A percentile compares a stretch with the other conserved stretches of the same genome.
phyloP scores from a whole-genome alignment of 1,140 invertebrate genomes.

The Drosophila saltans region DNA sequence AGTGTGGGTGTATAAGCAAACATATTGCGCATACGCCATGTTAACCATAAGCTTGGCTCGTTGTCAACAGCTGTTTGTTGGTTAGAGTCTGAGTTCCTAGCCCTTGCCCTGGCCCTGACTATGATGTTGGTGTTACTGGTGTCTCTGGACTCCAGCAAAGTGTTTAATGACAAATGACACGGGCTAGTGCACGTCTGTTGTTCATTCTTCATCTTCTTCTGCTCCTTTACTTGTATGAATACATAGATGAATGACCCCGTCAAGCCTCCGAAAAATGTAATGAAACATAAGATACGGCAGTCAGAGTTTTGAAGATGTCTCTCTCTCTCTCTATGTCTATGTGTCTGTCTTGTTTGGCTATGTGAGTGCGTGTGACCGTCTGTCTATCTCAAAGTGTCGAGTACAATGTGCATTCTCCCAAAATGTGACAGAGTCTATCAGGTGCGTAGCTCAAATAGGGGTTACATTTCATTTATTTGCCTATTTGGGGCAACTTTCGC shows the following conservation, averaged over 20 bases:
- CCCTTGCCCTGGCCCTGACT: constrained; percentile 33
- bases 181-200: constrained; percentile 33
- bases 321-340: constrained; percentile 30
- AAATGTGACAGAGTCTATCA: not conserved
- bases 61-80: constrained; percentile 77
- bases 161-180: constrained; percentile 79
- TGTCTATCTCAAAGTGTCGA: constrained; percentile 24
- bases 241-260: constrained; percentile 51
- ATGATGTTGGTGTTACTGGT: not conserved
- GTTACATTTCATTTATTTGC: not conserved
- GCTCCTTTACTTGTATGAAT: constrained; percentile 33
- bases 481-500: not conserved
- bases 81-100: constrained; percentile 33
- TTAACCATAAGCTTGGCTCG: constrained; percentile 76
- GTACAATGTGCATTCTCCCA: constrained; percentile 14
- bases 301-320: constrained; percentile 52
- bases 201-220: constrained; percentile 35
- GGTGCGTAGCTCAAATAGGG: constrained; percentile 5
- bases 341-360: constrained; percentile 13
- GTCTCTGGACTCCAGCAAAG: constrained; percentile 37
- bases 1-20: constrained; percentile 47
- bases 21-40: constrained; percentile 78
- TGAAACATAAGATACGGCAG: constrained; percentile 68
- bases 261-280: constrained; percentile 58
- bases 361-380: constrained; percentile 12